Percentiles rank a stretch among this genome's conserved stretches.
phyloP scores from a whole-genome alignment of 2,888 invertebrate species.

The Netelia virgata region DNA sequence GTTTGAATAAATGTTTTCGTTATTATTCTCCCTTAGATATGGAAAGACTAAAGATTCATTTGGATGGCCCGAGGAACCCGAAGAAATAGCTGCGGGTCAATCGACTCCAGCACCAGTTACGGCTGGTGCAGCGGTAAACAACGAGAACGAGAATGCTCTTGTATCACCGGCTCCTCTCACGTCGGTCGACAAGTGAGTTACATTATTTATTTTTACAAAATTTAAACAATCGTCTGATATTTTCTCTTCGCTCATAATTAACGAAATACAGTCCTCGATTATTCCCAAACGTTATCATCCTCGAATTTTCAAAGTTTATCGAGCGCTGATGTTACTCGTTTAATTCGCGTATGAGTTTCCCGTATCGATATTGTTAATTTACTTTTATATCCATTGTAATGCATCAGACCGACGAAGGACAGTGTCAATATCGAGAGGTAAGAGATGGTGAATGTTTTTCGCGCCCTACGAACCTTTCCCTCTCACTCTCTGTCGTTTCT shows the following conservation, averaged over 20 bases:
- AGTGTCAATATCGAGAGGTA: slow-evolving; percentile 83
- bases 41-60: slow-evolving; percentile 98
- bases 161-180: slow-evolving; percentile 86
- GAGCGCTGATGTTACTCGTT: slow-evolving; percentile 43
- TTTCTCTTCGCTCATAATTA: slow-evolving; percentile 19
- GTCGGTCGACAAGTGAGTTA: slow-evolving; percentile 87
- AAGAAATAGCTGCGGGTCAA: slow-evolving; percentile 88
- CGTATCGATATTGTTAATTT: slow-evolving; percentile 66
- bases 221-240: not conserved
- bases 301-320: slow-evolving; percentile 39
- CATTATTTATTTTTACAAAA: slow-evolving; percentile 14
- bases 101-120: slow-evolving; percentile 81
- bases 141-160: slow-evolving; percentile 83
- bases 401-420: slow-evolving; percentile 83
- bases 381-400: slow-evolving; percentile 73
- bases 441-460: slow-evolving; percentile 72
- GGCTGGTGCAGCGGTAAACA: slow-evolving; percentile 78
- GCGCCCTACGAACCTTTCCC: slow-evolving; percentile 50
- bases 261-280: slow-evolving; percentile 40
- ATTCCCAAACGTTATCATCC: slow-evolving; percentile 52
- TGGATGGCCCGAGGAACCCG: slow-evolving; percentile 98
- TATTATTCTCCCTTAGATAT: slow-evolving; percentile 87
- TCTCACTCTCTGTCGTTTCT: slow-evolving; percentile 9
- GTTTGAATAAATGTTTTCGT: slow-evolving; percentile 21
- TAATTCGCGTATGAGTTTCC: slow-evolving; percentile 50